These are phyloP conservation scores for Lycodopsis pacificus DNA, from an alignment of 2,797 vertebrate genomes.

Conservation along the genomic window DNA sequence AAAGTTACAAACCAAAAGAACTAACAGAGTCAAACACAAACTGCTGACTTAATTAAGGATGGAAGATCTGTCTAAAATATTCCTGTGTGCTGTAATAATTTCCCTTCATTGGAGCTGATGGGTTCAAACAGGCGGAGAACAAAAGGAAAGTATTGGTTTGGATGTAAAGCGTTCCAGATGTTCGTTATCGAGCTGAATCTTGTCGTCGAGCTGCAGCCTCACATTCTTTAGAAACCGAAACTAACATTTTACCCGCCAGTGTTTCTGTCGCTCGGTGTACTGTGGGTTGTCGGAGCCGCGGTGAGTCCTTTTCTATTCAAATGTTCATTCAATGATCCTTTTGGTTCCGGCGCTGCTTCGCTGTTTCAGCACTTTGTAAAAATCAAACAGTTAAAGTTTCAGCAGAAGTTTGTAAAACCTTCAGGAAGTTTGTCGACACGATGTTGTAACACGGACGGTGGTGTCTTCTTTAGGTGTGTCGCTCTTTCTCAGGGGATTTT, in stretches of 20 bases:
- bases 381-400: not conserved
- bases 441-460: not conserved
- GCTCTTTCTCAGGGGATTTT: too few relatives aligned
- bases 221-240: not conserved
- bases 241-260: accelerated
- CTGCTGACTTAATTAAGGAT: too few relatives aligned
- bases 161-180: not conserved
- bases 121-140: not conserved
- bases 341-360: not conserved
- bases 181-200: not conserved
- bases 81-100: too few relatives aligned
- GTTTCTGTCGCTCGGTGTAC: not conserved
- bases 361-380: not conserved
- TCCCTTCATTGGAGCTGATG: not conserved
- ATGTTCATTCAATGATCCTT: not conserved
- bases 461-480: not conserved
- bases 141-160: not conserved
- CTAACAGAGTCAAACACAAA: too few relatives aligned
- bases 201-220: too few relatives aligned
- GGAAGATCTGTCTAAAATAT: too few relatives aligned
- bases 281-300: not conserved
- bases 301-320: not conserved
- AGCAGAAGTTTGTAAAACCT: not conserved
- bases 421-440: not conserved
- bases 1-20: too few relatives aligned